Conservation (phyloP, 2,797 vertebrate species). For the Paratrypauchen microcephalus region DNA sequence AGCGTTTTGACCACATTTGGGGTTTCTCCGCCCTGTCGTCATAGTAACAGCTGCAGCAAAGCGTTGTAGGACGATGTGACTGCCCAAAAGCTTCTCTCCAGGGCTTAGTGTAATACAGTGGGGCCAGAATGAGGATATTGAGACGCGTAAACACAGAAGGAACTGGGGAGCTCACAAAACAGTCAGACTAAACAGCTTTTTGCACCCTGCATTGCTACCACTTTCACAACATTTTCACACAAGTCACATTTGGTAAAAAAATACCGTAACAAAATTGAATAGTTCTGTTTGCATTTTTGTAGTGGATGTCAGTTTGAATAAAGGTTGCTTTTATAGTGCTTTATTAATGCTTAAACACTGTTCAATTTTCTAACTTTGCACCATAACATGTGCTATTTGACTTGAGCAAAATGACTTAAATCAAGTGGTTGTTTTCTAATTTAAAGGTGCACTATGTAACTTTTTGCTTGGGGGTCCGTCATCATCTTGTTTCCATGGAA, state of each 20-base stretch:
- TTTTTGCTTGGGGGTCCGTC: no score
- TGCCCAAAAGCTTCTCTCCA: slow-evolving; percentile 55
- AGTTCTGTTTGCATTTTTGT: not conserved
- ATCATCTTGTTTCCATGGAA: no score
- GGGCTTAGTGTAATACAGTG: slow-evolving; percentile 41
- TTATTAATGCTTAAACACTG: no score
- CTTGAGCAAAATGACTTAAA: not conserved
- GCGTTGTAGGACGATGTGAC: slow-evolving; percentile 59
- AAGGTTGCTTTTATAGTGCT: no score
- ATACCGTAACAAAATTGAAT: not conserved
- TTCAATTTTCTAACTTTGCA: no score
- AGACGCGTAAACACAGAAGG: slow-evolving; percentile 39
- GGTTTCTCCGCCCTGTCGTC: slow-evolving; percentile 55
- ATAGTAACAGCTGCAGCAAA: slow-evolving; percentile 69
- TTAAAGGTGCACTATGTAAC: not conserved
- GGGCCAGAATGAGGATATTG: slow-evolving; percentile 44
- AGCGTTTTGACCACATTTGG: slow-evolving; percentile 40
- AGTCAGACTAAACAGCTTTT: slow-evolving; percentile 33
- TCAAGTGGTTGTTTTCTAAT: not conserved
- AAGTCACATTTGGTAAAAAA: not conserved
- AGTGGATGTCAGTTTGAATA: not conserved
- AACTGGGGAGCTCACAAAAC: slow-evolving; percentile 23
- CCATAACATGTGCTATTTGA: not conserved
- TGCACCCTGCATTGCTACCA: slow-evolving; percentile 46
- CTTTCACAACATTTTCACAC: not conserved